Evolutionary conservation across 2,888 invertebrate species (phyloP), one percentile per base, ranked within the genome.

Genomic region (Dynastes tityus): DNA sequence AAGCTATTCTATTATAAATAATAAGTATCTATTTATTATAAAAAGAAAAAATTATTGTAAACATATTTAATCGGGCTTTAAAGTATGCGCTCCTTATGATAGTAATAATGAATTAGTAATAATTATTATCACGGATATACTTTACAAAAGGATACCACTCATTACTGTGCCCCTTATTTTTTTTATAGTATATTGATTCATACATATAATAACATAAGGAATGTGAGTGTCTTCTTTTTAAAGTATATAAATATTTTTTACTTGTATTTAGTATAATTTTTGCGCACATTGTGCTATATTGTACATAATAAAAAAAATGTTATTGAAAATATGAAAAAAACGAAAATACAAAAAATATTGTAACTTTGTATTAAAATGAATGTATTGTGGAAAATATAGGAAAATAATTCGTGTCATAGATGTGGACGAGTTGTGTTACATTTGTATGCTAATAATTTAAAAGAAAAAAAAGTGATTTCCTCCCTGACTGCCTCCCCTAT

Each of bases 201-300:
- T 55, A 68, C 22, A 51, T 64, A 61, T 74, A 61, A 74, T 22
- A 74, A 82, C 80, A 79, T 80, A 80, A 78, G 78, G 79, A 80
- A 79, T 74, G 73, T 81, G 81, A 78, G 81, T 76, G 80, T 82
- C 79, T 82, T 67, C 77, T 80, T 76, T 79, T 77, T 65, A 55
- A 76, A 80, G 76, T 82, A 80, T 80, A 77, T 4, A 58, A 22
- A 80, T 78, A 78, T 80, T 78, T 71, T 80, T 68, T 77, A 77
- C 29, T 13, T 71, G 73, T 73, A 40, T 22, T 29, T 73, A 58
- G 79, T 70, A 73, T 79, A 79, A 79, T 81, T 81, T 84, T 84
- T 83, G 84, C 84, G 83, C 85, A 84, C 83, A 83, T 82, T 85
- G 85, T 85, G 85, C 84, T 85, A 27, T 27, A 58, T 83, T 85